Evolutionary conservation across 2,888 invertebrate species (phyloP), one percentile per base, ranked within the genome.

Genomic region (Epistrophe eligans): DNA sequence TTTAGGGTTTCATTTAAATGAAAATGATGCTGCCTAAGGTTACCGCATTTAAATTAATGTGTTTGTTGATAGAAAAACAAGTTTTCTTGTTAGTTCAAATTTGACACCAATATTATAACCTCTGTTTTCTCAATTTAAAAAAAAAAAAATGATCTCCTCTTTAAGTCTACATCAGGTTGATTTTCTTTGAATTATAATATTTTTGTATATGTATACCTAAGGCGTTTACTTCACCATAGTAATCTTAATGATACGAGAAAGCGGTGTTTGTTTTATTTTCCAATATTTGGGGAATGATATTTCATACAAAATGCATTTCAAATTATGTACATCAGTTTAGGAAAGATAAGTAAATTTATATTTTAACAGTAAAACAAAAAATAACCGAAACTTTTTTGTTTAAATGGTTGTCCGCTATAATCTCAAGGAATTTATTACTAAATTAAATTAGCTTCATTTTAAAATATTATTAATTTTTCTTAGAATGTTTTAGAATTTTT

Each of bases 1-100:
- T 84, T 58, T 57, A 52, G 72, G 52, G 77, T 67, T 35, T 60
- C 55, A 62, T 72, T 80, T 10, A 2, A 72, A 60, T 57, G 66
- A 43, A 40, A 7, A 6, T 11, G n/a, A 6, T 24, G 15, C 24
- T 43, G 24, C 19, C 5, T 70, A 11, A 52, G 24, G 52, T 48
- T 40, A 40, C 8, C 40, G 28, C 28, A 40, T 67, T 70, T 38
- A 2, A 52, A 40, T 24, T 24, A 24, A 24, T 24, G 24, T 40
- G 9, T 48, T 28, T 52, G 24, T 70, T 55, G 15, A n/a, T 19
- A 2, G 50, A 38, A 9, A 67, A 32, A 64, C 43, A 3, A 17
- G 45, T 24, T 45, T 19, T 45, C 0, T n/a, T 8, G 11, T 19
- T 38, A 19, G 50, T 19, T 35, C 11, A 8, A 32, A 66, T 66